A percentile compares a stretch with the other conserved stretches of the same genome.
phyloP scores from a whole-genome alignment of 2,113 vertebrate genomes.

The Bostrychus sinensis region DNA sequence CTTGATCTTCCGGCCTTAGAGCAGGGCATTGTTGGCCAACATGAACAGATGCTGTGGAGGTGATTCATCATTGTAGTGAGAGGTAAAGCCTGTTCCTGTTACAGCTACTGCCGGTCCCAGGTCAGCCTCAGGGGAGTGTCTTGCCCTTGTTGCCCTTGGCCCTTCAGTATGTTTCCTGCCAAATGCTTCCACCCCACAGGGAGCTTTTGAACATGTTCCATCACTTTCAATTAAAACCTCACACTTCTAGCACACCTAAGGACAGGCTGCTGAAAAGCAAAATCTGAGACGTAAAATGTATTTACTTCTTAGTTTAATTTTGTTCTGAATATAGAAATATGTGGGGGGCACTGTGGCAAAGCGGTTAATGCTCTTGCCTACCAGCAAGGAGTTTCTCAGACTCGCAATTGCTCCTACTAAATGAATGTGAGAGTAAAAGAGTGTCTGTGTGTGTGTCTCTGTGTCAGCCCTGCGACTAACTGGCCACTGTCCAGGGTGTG shows the following conservation, averaged over 20 bases:
- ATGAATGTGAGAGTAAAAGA: too few species aligned
- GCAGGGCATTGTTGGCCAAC: conserved; percentile 20
- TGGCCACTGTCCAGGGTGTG: too few species aligned
- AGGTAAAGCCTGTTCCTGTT: conserved; percentile 10
- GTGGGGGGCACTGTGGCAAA: too few species aligned
- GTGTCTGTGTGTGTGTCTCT: too few species aligned
- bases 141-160: conserved; percentile 65
- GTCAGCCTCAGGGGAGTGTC: conserved; percentile 14
- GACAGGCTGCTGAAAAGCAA: conserved; percentile 26
- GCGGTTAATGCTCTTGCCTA: too few species aligned
- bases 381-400: too few species aligned
- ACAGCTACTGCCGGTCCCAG: conserved; percentile 18
- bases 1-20: not conserved
- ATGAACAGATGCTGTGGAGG: conserved; percentile 34
- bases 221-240: conserved; percentile 53
- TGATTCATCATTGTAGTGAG: conserved; percentile 41
- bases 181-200: conserved; percentile 44
- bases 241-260: conserved; percentile 57
- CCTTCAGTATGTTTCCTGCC: conserved; percentile 46
- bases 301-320: not conserved
- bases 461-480: too few species aligned
- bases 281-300: conserved; percentile 11
- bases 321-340: too few species aligned
- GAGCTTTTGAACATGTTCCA: conserved; percentile 58
- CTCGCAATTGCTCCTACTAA: too few species aligned